Evolutionary conservation across 2,113 vertebrate species (phyloP).

Genomic region (Antennarius striatus): DNA sequence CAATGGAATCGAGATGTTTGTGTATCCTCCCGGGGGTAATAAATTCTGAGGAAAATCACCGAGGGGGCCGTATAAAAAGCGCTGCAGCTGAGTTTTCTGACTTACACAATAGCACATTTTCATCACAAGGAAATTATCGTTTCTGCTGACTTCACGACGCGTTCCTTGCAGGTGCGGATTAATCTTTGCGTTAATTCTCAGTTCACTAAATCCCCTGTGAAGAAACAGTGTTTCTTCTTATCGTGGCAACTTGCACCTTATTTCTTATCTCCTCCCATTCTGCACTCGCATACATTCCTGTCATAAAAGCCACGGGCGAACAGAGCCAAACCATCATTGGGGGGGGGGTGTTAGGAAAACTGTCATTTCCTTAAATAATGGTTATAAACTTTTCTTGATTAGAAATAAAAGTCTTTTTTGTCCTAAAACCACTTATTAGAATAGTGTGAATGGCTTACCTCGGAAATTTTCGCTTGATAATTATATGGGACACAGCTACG

Average conservation of each 20-base stretch:
- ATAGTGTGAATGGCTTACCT: no score
- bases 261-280: conserved; percentile 66
- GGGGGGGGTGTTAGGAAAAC: neutral
- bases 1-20: conserved; percentile 8
- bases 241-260: conserved; percentile 47
- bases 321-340: conserved; percentile 51
- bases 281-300: conserved; percentile 70
- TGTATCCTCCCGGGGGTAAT: neutral
- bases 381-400: rapidly evolving
- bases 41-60: neutral
- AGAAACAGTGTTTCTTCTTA: conserved; percentile 19
- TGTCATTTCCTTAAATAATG: neutral
- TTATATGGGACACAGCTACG: neutral
- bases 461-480: neutral
- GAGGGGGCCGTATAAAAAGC: neutral
- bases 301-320: conserved; percentile 67
- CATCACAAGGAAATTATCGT: no score
- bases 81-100: no score
- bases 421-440: no score
- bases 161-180: neutral
- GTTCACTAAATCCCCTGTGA: conserved; percentile 8
- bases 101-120: no score
- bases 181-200: conserved; percentile 9
- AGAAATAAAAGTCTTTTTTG: rapidly evolving
- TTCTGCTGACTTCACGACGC: no score